Percentiles rank a stretch among this genome's conserved stretches.
Evolutionary conservation across 2,113 vertebrate species (phyloP).

Genomic region (Tenrec ecaudatus): DNA sequence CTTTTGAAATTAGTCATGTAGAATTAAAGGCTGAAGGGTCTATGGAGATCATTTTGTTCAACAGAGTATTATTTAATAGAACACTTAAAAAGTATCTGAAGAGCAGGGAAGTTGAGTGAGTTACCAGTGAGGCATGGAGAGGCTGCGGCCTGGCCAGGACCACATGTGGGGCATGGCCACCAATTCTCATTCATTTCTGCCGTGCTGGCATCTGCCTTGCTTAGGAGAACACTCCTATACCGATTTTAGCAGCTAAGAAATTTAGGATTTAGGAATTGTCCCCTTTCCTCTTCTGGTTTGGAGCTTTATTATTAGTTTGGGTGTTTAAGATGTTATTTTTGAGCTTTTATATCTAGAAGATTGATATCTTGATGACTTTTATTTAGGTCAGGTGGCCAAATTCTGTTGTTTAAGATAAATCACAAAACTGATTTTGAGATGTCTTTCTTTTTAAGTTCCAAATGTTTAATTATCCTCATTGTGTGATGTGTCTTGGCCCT

Average conservation of each 20-base stretch:
- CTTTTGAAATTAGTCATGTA: too few relatives aligned
- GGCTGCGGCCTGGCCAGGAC: background rate
- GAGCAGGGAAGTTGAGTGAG: background rate
- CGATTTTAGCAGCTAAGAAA: background rate
- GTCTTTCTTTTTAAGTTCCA: background rate
- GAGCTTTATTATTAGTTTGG: background rate
- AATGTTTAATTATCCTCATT: background rate
- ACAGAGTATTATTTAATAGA: background rate
- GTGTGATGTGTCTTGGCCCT: background rate
- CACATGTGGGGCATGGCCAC: background rate
- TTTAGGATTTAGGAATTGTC: background rate
- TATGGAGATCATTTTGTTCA: background rate
- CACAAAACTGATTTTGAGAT: background rate
- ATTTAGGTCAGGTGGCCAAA: background rate
- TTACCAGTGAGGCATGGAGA: background rate
- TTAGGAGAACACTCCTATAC: background rate
- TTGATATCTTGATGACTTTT: slow-evolving; percentile 9
- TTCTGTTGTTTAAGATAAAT: background rate
- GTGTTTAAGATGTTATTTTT: background rate
- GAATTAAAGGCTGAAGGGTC: background rate
- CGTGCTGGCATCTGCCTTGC: accelerated
- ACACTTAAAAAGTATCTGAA: background rate
- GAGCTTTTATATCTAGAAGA: background rate
- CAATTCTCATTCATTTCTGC: accelerated
- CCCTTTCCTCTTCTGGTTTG: background rate